Evolutionary conservation across 2,888 invertebrate species (phyloP).

Genomic region (Xylophagus ater): DNA sequence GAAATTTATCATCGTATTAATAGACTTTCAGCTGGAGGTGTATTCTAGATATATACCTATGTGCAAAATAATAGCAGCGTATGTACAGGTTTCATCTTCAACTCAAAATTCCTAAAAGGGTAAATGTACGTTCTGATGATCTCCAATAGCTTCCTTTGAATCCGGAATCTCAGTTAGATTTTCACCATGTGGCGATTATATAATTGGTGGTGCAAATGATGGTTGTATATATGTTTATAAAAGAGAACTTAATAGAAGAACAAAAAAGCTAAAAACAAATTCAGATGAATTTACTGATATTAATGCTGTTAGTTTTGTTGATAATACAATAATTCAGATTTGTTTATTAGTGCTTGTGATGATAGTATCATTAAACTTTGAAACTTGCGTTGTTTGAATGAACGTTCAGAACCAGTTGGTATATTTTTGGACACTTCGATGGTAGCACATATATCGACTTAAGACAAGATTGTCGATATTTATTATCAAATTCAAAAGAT

Average conservation of each 20-base stretch:
- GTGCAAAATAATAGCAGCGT: constrained; percentile 60
- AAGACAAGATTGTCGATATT: constrained; percentile 63
- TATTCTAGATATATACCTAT: constrained; percentile 70
- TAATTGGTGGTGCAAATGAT: constrained; percentile 70
- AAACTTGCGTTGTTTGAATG: constrained; percentile 62
- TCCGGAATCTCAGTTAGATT: constrained; percentile 61
- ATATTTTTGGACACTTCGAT: constrained; percentile 66
- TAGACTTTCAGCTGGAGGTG: constrained; percentile 57
- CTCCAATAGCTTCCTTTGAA: constrained; percentile 54
- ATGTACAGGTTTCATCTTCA: constrained; percentile 80
- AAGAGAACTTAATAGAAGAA: constrained; percentile 42
- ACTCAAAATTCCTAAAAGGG: no score
- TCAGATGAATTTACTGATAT: constrained; percentile 63
- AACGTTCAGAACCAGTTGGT: constrained; percentile 55
- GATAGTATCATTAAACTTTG: constrained; percentile 72
- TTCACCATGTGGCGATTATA: constrained; percentile 61
- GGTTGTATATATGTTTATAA: constrained; percentile 66
- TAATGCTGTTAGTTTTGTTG: constrained; percentile 69
- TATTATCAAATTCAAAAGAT: constrained; percentile 77
- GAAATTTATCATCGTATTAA: constrained; percentile 51
- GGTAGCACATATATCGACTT: constrained; percentile 75
- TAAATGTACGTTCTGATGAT: constrained; percentile 45
- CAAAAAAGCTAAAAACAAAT: constrained; percentile 39
- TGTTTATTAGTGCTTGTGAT: constrained; percentile 66
- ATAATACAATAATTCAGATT: constrained; percentile 62